A percentile compares a stretch with the other conserved stretches of the same genome.
Conservation (phyloP, 2,888 invertebrate genomes). For the Drosophila nr. perissopoda region DNA sequence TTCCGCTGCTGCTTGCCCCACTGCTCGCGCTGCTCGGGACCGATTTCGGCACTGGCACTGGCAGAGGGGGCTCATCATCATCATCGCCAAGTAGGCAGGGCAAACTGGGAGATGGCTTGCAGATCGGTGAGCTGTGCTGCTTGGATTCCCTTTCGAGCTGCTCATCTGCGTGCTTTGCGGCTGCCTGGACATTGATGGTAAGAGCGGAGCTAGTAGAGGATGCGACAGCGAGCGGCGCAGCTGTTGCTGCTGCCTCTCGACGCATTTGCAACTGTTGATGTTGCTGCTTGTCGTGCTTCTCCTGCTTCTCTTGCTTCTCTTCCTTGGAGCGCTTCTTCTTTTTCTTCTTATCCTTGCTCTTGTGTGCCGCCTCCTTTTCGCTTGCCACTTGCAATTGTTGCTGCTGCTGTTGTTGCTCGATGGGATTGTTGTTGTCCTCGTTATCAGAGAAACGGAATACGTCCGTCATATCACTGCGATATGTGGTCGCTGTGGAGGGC, state of each 20-base stretch:
- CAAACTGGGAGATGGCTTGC: conserved; percentile 87
- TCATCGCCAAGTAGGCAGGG: conserved; percentile 89
- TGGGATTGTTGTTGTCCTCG: conserved; percentile 86
- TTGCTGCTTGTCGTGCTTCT: conserved; percentile 43
- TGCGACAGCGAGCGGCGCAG: conserved; percentile 11
- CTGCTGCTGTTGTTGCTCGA: conserved; percentile 85
- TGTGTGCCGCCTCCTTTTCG: conserved; percentile 63
- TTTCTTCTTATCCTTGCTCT: conserved; percentile 92
- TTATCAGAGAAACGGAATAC: conserved; percentile 88
- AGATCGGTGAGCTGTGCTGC: conserved; percentile 73
- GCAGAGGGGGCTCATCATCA: conserved; percentile 73
- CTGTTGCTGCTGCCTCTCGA: conserved; percentile 52
- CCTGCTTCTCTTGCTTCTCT: conserved; percentile 85
- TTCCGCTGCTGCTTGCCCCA: conserved; percentile 25
- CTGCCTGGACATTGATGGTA: conserved; percentile 79
- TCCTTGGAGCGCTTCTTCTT: conserved; percentile 94
- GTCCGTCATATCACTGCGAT: conserved; percentile 85
- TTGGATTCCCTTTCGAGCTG: conserved; percentile 71
- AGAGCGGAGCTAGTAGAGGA: conserved; percentile 42
- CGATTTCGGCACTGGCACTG: conserved; percentile 23
- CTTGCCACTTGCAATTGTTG: conserved; percentile 23
- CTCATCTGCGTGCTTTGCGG: conserved; percentile 63
- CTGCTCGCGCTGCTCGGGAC: conserved; percentile 18
- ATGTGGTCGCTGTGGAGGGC: conserved; percentile 83
- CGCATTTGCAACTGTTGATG: conserved; percentile 88